phyloP scores from a whole-genome alignment of 2,888 invertebrate species.

The Gerris lacustris region DNA sequence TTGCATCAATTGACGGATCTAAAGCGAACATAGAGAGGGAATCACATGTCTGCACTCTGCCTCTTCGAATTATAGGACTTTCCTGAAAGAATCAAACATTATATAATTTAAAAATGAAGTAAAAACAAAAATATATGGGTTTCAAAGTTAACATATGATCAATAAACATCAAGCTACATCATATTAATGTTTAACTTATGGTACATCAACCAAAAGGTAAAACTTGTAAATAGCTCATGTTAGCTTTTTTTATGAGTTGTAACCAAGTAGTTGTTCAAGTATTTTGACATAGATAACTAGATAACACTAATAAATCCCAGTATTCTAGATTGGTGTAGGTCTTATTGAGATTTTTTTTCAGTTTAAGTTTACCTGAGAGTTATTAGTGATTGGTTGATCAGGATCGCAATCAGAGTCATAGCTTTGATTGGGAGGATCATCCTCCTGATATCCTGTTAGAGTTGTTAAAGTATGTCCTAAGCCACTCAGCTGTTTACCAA shows the following conservation, averaged over 20 bases:
- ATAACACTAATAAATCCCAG: too few species aligned
- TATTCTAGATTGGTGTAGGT: too few species aligned
- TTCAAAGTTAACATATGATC: constrained; percentile 8
- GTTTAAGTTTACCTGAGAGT: not conserved
- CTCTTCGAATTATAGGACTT: constrained; percentile 50
- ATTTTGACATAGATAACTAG: too few species aligned
- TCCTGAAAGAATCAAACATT: constrained; percentile 40
- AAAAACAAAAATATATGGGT: not conserved
- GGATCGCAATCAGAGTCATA: constrained; percentile 63
- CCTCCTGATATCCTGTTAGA: constrained; percentile 79
- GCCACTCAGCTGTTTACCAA: constrained; percentile 89
- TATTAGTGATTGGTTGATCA: constrained; percentile 37
- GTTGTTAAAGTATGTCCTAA: constrained; percentile 91
- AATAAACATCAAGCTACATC: too few species aligned
- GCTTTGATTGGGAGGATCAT: constrained; percentile 54
- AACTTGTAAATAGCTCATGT: too few species aligned
- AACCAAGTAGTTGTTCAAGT: too few species aligned
- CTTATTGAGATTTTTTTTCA: too few species aligned
- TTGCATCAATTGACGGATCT: constrained; percentile 64
- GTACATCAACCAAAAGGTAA: too few species aligned
- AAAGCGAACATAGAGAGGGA: constrained; percentile 72
- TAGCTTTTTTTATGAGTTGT: too few species aligned
- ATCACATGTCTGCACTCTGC: constrained; percentile 53
- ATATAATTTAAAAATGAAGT: constrained; percentile 8
- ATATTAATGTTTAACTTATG: too few species aligned